Evolutionary conservation across 2,113 vertebrate species (phyloP).

Genomic region (Probosciger aterrimus): DNA sequence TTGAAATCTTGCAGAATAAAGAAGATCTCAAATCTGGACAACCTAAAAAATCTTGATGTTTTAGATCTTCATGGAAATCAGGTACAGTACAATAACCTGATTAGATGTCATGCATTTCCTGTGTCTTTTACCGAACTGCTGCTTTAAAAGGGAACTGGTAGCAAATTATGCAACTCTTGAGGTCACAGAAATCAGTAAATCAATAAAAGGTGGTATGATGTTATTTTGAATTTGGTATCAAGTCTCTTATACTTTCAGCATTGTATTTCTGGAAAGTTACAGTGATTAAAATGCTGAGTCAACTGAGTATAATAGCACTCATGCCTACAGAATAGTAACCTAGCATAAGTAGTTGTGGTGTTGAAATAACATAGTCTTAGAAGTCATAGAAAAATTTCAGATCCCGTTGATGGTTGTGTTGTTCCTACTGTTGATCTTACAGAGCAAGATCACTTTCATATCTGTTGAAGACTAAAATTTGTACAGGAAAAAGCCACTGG

Average conservation of each 20-base stretch:
- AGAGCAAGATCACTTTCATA: neutral
- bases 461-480: neutral
- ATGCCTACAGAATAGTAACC: neutral
- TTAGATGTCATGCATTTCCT: neutral
- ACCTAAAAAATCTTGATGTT: conserved; percentile 85
- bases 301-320: neutral
- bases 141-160: neutral
- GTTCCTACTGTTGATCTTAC: neutral
- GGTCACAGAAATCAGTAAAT: neutral
- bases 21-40: conserved; percentile 86
- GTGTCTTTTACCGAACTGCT: neutral
- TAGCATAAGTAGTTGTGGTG: neutral
- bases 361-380: neutral
- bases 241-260: neutral
- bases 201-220: neutral
- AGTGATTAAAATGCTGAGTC: neutral
- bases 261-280: neutral
- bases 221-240: neutral
- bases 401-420: neutral
- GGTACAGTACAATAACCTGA: conserved; percentile 71
- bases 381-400: neutral
- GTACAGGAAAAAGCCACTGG: neutral
- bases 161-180: neutral
- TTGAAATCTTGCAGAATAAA: conserved; percentile 81
- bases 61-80: conserved; percentile 95